Evolutionary conservation across 2,113 vertebrate genomes (phyloP).

Genomic region (Candoia aspera): DNA sequence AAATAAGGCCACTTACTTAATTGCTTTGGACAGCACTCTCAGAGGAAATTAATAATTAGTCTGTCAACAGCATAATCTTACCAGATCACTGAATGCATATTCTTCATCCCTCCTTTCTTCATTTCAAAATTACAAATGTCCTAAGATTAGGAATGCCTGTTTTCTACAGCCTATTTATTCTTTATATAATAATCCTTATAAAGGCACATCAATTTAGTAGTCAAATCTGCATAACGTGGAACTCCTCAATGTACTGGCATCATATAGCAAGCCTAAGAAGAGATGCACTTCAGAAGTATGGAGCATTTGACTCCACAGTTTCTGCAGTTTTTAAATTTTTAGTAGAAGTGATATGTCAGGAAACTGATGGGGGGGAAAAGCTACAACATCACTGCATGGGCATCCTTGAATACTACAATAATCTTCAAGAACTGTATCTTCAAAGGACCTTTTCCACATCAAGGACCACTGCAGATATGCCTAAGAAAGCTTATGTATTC

Average conservation of each 20-base stretch:
- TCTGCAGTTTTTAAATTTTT: neutral
- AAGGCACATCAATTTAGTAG: neutral
- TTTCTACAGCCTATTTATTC: neutral
- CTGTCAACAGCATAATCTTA: neutral
- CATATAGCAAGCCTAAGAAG: neutral
- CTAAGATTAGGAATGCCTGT: neutral
- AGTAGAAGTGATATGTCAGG: too few relatives aligned
- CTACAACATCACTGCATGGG: neutral
- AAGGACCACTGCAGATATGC: too few relatives aligned
- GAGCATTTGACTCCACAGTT: neutral
- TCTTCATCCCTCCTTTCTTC: neutral
- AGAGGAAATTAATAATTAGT: neutral
- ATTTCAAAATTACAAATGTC: neutral
- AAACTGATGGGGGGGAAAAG: too few relatives aligned
- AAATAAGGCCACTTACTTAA: neutral
- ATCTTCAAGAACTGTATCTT: neutral
- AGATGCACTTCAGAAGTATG: neutral
- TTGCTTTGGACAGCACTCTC: neutral
- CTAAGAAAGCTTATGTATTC: neutral
- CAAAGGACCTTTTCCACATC: neutral
- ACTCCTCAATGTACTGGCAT: neutral
- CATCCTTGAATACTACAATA: neutral
- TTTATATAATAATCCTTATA: neutral
- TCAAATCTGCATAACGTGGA: neutral
- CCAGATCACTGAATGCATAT: neutral